These are phyloP conservation scores for Cygnus atratus DNA, from an alignment of 2,113 vertebrate species.

Conservation along the genomic window DNA sequence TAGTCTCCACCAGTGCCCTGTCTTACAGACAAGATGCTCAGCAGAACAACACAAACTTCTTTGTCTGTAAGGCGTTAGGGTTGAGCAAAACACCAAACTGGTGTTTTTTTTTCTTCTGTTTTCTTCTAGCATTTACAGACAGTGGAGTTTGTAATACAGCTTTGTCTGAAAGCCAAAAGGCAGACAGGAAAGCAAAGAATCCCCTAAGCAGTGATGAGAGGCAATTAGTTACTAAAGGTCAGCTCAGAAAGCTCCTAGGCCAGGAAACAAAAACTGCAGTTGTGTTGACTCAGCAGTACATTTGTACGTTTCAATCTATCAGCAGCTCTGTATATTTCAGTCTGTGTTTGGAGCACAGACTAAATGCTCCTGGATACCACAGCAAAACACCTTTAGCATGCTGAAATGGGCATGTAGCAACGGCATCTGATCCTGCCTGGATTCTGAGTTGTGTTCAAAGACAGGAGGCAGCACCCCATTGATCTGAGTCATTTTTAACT, in stretches of 20 bases:
- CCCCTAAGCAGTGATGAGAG: background rate
- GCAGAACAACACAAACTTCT: background rate
- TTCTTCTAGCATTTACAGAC: background rate
- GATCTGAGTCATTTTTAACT: background rate
- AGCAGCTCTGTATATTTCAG: background rate
- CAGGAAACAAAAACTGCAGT: background rate
- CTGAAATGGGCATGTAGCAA: background rate
- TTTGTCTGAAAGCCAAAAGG: background rate
- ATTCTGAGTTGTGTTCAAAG: background rate
- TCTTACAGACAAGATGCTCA: background rate
- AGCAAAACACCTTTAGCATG: background rate
- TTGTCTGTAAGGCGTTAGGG: background rate
- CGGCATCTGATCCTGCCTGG: background rate
- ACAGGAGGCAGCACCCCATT: background rate
- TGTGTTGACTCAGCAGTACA: background rate
- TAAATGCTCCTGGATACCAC: background rate
- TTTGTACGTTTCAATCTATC: background rate
- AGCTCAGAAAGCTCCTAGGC: background rate
- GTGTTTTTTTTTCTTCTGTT: too few species aligned
- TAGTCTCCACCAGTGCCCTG: background rate
- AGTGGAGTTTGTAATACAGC: background rate
- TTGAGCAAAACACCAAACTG: background rate
- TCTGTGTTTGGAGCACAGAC: background rate
- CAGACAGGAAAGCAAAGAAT: background rate
- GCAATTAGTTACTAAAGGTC: background rate